Evolutionary conservation across 2,888 invertebrate genomes (phyloP).

Genomic region (Eurytoma adleriae): DNA sequence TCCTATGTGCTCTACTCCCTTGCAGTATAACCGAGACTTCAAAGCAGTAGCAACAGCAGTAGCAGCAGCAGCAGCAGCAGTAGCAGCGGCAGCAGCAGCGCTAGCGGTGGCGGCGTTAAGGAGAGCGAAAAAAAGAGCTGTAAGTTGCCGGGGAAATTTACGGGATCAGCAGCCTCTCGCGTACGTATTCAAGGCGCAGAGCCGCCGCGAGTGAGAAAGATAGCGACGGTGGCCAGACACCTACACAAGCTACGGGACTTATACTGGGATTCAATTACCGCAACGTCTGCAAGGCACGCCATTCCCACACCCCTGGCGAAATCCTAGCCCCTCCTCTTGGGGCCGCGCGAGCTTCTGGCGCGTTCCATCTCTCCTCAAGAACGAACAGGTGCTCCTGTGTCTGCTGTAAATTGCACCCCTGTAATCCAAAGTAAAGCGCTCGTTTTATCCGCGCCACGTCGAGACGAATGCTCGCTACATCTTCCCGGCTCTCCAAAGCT

Average conservation of each 20-base stretch:
- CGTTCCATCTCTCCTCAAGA: conserved; percentile 70
- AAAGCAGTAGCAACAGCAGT: conserved; percentile 11
- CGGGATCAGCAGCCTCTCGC: conserved; percentile 50
- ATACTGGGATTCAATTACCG: conserved; percentile 75
- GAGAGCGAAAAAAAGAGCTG: conserved; percentile 31
- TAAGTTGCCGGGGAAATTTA: conserved; percentile 47
- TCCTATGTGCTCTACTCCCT: conserved; percentile 22
- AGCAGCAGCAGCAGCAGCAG: background rate
- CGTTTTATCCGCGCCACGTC: conserved; percentile 74
- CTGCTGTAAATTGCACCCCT: conserved; percentile 75
- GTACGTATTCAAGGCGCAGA: conserved; percentile 45
- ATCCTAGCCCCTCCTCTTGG: conserved; percentile 54
- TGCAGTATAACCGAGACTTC: conserved; percentile 38
- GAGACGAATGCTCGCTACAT: conserved; percentile 74
- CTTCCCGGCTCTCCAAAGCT: conserved; percentile 60
- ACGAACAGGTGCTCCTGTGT: conserved; percentile 74
- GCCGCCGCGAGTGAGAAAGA: background rate
- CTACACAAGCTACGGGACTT: conserved; percentile 62
- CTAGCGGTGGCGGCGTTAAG: background rate
- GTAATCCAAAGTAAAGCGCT: conserved; percentile 76
- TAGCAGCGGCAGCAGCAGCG: background rate
- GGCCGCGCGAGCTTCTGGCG: conserved; percentile 57
- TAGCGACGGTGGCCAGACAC: conserved; percentile 17
- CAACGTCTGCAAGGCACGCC: conserved; percentile 75
- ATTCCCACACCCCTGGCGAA: conserved; percentile 66